Conservation (phyloP, 2,113 vertebrate species). For the Oenanthe melanoleuca region DNA sequence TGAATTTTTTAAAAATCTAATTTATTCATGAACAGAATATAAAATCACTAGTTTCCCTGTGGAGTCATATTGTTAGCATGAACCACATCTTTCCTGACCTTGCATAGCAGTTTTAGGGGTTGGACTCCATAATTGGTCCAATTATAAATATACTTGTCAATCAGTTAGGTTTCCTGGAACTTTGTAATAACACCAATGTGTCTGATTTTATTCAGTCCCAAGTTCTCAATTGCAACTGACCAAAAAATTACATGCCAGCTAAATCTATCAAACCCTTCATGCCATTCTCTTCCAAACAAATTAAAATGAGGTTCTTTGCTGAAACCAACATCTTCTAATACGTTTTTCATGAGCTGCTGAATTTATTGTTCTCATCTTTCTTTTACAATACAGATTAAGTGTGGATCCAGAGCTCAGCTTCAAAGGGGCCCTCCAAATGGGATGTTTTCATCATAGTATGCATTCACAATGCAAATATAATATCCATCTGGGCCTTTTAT, state of each 20-base stretch:
- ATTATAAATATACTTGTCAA: constrained; percentile 18
- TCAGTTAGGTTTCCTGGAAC: constrained; percentile 5
- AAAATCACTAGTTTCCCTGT: not conserved
- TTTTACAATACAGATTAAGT: constrained; percentile 39
- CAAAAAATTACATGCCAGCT: not conserved
- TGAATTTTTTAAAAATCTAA: constrained; percentile 18
- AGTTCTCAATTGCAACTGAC: not conserved
- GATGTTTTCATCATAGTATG: constrained; percentile 41
- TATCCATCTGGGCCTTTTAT: constrained; percentile 43
- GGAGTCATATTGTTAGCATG: constrained; percentile 6
- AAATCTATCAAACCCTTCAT: not conserved
- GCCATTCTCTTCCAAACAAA: not conserved
- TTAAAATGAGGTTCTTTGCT: not conserved
- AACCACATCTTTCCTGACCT: constrained; percentile 36
- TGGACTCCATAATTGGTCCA: not conserved
- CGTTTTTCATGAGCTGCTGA: constrained; percentile 25
- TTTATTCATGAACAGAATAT: constrained; percentile 48
- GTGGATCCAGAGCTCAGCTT: constrained; percentile 38
- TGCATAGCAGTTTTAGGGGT: not conserved
- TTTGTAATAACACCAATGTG: not conserved
- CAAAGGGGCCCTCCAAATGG: constrained; percentile 26
- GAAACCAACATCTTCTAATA: constrained; percentile 7
- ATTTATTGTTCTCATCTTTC: constrained; percentile 48
- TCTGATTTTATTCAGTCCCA: constrained; percentile 16
- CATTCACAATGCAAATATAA: constrained; percentile 36